Evolutionary conservation across 2,113 vertebrate genomes (phyloP).

Genomic region (Psilopogon haemacephalus): DNA sequence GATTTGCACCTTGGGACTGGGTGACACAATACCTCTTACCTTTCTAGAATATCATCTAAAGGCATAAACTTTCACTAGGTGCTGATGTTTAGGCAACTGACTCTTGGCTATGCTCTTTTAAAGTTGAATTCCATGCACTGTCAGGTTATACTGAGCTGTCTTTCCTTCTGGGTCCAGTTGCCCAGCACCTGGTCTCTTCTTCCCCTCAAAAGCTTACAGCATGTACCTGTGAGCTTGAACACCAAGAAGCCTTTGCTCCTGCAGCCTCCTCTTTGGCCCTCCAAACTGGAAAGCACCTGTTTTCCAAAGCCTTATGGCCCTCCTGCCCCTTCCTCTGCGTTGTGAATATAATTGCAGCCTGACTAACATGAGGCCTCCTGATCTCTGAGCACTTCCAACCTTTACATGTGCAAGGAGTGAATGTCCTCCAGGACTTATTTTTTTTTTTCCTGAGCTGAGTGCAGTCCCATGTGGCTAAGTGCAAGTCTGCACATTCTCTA

Average conservation of each 20-base stretch:
- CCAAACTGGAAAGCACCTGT: neutral
- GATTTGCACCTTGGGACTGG: neutral
- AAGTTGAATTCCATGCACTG: neutral
- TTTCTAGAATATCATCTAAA: neutral
- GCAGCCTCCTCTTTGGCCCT: neutral
- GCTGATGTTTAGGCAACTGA: neutral
- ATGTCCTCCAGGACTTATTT: neutral
- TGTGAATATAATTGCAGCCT: neutral
- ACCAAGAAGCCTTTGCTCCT: neutral
- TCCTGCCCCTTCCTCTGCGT: neutral
- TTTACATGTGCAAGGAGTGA: neutral
- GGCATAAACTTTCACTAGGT: neutral
- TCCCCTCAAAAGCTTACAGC: neutral
- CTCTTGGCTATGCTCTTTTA: neutral
- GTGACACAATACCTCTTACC: neutral
- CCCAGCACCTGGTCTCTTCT: neutral
- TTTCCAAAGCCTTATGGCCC: neutral
- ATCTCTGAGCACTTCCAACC: neutral
- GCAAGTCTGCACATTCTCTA: slow-evolving; percentile 50
- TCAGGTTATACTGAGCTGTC: neutral
- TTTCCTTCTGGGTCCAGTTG: neutral
- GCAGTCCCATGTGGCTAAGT: neutral
- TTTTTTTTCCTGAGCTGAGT: neutral
- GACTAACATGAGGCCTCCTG: neutral
- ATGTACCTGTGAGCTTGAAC: neutral